Evolutionary conservation across 2,888 invertebrate species (phyloP).

Genomic region (Hirtodrosophila trivittata): DNA sequence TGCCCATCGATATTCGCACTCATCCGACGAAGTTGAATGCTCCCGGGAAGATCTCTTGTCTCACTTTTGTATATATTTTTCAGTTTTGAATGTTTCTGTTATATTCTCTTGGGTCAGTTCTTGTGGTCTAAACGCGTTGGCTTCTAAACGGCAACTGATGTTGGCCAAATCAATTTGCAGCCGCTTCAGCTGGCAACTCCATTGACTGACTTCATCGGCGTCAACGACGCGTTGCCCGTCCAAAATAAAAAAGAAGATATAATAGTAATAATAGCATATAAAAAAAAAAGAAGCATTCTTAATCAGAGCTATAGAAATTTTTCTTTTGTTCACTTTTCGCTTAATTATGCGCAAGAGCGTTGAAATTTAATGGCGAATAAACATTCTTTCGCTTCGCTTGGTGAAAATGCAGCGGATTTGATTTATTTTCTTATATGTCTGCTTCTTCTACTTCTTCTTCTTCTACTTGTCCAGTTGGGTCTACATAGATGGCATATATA

Average conservation of each 20-base stretch:
- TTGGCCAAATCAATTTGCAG: conserved; percentile 72
- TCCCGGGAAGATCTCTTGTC: conserved; percentile 5
- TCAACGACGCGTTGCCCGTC: conserved; percentile 9
- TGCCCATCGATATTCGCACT: conserved; percentile 68
- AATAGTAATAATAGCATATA: conserved; percentile 4
- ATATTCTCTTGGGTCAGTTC: conserved; percentile 19
- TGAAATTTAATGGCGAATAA: conserved; percentile 73
- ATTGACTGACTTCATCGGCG: conserved; percentile 25
- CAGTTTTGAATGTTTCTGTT: conserved; percentile 4
- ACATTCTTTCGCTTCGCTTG: conserved; percentile 55
- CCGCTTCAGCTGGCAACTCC: conserved; percentile 24
- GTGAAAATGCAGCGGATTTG: conserved; percentile 70
- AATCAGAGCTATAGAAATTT: conserved; percentile 70
- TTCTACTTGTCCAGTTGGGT: not conserved
- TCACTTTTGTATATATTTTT: conserved; percentile 17
- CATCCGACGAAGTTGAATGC: conserved; percentile 8
- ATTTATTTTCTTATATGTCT: conserved; percentile 33
- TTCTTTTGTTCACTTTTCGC: conserved; percentile 65
- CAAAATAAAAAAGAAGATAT: conserved; percentile 16
- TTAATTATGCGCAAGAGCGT: conserved; percentile 78
- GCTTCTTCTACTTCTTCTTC: conserved; percentile 1
- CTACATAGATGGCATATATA: not conserved
- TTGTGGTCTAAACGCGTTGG: conserved; percentile 67
- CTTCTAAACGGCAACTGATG: conserved; percentile 74
- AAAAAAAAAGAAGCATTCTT: conserved; percentile 60